Conservation (phyloP, 2,888 invertebrate species). For the Chymomyza caudatula region DNA sequence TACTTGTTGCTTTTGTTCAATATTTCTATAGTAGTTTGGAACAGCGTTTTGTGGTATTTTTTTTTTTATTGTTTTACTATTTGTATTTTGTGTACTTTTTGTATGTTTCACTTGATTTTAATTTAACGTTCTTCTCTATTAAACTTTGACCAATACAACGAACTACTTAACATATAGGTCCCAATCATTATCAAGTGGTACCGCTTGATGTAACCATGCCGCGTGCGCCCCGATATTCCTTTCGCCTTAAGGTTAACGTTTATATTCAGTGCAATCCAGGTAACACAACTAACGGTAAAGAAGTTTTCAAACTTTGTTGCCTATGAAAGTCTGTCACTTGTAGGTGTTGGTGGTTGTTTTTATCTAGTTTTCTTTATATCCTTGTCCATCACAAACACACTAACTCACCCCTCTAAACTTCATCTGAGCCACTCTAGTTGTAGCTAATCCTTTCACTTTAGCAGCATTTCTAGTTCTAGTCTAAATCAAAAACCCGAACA, state of each 20-base stretch:
- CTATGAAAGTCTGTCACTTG: slow-evolving; percentile 10
- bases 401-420: slow-evolving; percentile 27
- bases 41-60: slow-evolving; percentile 7
- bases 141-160: slow-evolving; percentile 28
- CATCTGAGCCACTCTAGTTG: neutral
- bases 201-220: slow-evolving; percentile 80
- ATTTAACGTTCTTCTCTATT: slow-evolving; percentile 40
- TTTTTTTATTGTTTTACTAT: slow-evolving; percentile 26
- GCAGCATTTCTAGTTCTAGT: slow-evolving; percentile 35
- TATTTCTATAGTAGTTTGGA: neutral
- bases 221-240: slow-evolving; percentile 76
- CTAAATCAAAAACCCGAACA: slow-evolving; percentile 40
- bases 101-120: slow-evolving; percentile 31
- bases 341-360: slow-evolving; percentile 21
- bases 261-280: slow-evolving; percentile 75
- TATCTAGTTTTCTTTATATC: neutral
- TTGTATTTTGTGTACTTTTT: slow-evolving; percentile 24
- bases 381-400: neutral
- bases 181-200: slow-evolving; percentile 80
- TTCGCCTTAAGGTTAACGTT: slow-evolving; percentile 77
- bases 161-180: slow-evolving; percentile 61
- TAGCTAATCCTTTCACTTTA: neutral
- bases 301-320: neutral
- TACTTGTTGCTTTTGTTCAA: slow-evolving; percentile 13
- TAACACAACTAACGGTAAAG: slow-evolving; percentile 64